Conservation (phyloP, 2,797 vertebrate genomes). For the Aselliscus stoliczkanus region DNA sequence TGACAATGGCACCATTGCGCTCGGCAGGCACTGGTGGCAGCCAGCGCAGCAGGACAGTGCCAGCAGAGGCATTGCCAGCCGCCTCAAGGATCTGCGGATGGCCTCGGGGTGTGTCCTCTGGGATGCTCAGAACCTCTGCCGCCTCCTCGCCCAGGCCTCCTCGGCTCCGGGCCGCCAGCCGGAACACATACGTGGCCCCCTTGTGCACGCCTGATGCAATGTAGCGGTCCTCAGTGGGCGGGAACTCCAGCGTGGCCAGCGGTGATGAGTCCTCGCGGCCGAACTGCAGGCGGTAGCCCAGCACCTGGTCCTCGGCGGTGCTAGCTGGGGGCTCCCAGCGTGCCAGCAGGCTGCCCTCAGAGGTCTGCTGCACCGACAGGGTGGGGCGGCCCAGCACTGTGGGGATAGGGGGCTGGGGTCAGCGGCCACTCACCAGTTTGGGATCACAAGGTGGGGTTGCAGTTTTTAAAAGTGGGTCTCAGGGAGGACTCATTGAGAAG, state of each 20-base stretch:
- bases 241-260: constrained; percentile 92
- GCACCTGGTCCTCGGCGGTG: constrained; percentile 86
- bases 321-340: constrained; percentile 88
- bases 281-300: constrained; percentile 95
- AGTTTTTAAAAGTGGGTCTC: not conserved
- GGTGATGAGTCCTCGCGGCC: constrained; percentile 90
- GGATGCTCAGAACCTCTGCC: constrained; percentile 85
- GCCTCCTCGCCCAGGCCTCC: constrained; percentile 95
- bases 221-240: constrained; percentile 87
- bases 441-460: not conserved
- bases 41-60: constrained; percentile 95
- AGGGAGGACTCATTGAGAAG: not conserved
- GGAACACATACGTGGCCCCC: constrained; percentile 95
- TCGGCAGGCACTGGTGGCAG: constrained; percentile 94
- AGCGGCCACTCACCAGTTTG: not conserved
- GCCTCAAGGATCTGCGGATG: constrained; percentile 92
- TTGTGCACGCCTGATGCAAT: constrained; percentile 87
- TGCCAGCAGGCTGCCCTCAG: constrained; percentile 89
- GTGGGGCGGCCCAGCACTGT: constrained; percentile 93
- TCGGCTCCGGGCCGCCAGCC: constrained; percentile 92
- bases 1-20: constrained; percentile 92
- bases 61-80: constrained; percentile 88
- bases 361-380: constrained; percentile 91
- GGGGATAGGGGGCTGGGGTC: not conserved
- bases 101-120: constrained; percentile 91